These are phyloP conservation scores for Hypothenemus hampei DNA, from an alignment of 1,140 invertebrate genomes.

Conservation along the genomic window DNA sequence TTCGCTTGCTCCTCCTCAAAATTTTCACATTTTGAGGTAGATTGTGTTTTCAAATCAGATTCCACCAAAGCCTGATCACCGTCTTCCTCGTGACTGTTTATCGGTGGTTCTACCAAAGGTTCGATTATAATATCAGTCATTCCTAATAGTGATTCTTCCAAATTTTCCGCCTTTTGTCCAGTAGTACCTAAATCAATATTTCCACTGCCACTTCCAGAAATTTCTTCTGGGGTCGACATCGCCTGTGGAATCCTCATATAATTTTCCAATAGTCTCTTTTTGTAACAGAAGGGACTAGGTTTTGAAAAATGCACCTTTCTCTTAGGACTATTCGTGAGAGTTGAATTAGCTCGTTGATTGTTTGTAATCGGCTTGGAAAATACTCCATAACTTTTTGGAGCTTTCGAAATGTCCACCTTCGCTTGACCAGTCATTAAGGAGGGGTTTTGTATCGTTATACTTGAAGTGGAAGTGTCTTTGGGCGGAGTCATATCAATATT, in stretches of 20 bases:
- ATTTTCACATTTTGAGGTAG: too few relatives aligned
- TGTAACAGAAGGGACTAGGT: constrained; percentile 7
- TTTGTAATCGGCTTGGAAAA: constrained; percentile 18
- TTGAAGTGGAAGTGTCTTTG: too few relatives aligned
- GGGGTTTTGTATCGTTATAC: constrained; percentile 7
- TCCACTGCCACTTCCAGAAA: not conserved
- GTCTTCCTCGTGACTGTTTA: too few relatives aligned
- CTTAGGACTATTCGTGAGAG: not conserved
- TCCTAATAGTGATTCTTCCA: too few relatives aligned
- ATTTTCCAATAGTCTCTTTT: constrained; percentile 1
- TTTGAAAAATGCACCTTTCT: constrained; percentile 4
- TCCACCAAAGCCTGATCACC: too few relatives aligned
- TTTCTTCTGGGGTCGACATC: not conserved
- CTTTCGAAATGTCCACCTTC: constrained; percentile 6
- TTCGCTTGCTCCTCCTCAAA: too few relatives aligned
- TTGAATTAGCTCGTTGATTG: constrained; percentile 19
- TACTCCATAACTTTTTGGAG: constrained; percentile 5
- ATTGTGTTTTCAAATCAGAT: too few relatives aligned
- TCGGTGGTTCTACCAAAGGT: too few relatives aligned
- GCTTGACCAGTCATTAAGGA: not conserved
- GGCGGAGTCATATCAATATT: too few relatives aligned
- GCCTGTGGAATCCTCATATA: constrained; percentile 3
- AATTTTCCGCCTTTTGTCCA: constrained; percentile 4
- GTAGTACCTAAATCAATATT: constrained; percentile 7
- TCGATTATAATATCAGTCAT: too few relatives aligned